Evolutionary conservation across 2,113 vertebrate species (phyloP).

Genomic region (Dicaeum eximium): DNA sequence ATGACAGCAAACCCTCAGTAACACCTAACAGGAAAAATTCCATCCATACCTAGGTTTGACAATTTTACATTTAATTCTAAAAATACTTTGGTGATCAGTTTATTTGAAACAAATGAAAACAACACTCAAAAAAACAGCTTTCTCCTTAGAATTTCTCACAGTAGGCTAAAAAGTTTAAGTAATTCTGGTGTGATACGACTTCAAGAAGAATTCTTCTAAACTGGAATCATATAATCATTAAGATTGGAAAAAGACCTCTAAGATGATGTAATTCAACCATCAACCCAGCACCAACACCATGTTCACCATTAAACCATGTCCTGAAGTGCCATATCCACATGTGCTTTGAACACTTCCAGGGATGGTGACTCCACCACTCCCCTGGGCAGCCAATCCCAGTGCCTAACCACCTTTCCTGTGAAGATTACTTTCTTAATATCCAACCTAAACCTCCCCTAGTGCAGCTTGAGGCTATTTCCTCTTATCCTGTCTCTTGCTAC

Average conservation of each 20-base stretch:
- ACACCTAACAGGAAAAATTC: neutral
- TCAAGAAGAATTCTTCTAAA: neutral
- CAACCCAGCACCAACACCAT: neutral
- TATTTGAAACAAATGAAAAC: neutral
- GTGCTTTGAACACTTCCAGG: neutral
- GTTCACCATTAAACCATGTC: neutral
- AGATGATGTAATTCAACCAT: neutral
- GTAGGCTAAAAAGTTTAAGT: neutral
- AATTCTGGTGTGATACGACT: neutral
- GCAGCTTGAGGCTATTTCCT: neutral
- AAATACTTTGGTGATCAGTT: neutral
- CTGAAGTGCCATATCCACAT: neutral
- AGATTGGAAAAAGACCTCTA: neutral
- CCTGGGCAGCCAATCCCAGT: neutral
- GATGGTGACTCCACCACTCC: neutral
- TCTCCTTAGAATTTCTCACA: neutral
- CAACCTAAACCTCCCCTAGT: neutral
- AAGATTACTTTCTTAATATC: neutral
- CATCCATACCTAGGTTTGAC: neutral
- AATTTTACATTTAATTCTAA: neutral
- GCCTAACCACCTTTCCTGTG: neutral
- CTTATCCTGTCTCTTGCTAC: neutral
- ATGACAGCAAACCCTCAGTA: neutral
- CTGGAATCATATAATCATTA: neutral
- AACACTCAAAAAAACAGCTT: accelerated